Percentiles rank a stretch among this genome's conserved stretches.
These are phyloP conservation scores for Raja brachyura DNA, from an alignment of 2,113 vertebrate species.

Conservation along the genomic window DNA sequence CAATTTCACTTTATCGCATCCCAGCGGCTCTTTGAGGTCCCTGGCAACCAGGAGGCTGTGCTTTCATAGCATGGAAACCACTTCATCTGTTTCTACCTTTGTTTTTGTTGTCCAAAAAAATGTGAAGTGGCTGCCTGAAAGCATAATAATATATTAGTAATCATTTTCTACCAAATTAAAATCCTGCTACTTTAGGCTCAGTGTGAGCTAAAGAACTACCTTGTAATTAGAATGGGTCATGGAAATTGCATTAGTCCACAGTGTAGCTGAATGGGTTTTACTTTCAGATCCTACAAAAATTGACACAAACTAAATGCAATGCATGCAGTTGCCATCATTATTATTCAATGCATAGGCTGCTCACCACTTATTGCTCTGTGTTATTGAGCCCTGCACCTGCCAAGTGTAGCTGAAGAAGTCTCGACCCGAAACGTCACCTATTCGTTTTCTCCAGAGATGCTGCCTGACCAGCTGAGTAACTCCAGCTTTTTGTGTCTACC, in stretches of 20 bases:
- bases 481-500: no score
- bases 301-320: slow-evolving; percentile 21
- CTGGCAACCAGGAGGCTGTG: slow-evolving; percentile 16
- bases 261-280: slow-evolving; percentile 26
- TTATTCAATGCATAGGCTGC: slow-evolving; percentile 9
- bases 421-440: no score
- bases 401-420: no score
- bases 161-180: slow-evolving; percentile 38
- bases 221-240: slow-evolving; percentile 39
- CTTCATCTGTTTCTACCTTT: background rate
- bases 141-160: slow-evolving; percentile 28
- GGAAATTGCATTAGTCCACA: slow-evolving; percentile 21
- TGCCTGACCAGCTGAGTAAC: no score
- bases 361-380: background rate
- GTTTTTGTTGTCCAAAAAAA: background rate
- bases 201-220: slow-evolving; percentile 7
- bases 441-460: no score
- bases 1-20: background rate
- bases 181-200: slow-evolving; percentile 27
- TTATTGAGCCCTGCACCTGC: background rate
- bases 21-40: background rate
- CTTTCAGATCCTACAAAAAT: slow-evolving; percentile 20
- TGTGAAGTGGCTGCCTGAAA: slow-evolving; percentile 8
- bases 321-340: slow-evolving; percentile 20
- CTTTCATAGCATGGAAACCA: slow-evolving; percentile 5